Evolutionary conservation across 1,140 invertebrate genomes (phyloP).

Genomic region (Drosophila teissieri): DNA sequence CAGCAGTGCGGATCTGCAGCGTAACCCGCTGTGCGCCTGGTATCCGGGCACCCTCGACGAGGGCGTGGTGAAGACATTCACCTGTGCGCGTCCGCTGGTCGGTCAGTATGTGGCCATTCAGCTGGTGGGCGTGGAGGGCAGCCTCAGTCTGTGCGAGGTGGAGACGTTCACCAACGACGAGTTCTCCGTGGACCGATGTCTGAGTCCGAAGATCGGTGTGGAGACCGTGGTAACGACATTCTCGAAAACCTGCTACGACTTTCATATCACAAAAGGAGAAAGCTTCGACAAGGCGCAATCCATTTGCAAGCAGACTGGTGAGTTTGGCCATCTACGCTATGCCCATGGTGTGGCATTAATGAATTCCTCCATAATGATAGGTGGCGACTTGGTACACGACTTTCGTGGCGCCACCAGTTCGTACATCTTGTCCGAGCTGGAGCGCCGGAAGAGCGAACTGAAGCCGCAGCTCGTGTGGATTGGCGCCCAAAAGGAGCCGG

Average conservation of each 20-base stretch:
- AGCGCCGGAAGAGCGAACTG: constrained; percentile 90
- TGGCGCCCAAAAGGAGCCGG: constrained; percentile 94
- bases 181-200: constrained; percentile 92
- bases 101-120: constrained; percentile 95
- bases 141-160: constrained; percentile 95
- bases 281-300: constrained; percentile 91
- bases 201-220: constrained; percentile 88
- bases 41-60: constrained; percentile 96
- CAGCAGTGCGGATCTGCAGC: constrained; percentile 92
- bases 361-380: constrained; percentile 34
- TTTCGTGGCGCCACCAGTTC: constrained; percentile 88
- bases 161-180: constrained; percentile 96
- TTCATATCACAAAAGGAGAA: constrained; percentile 91
- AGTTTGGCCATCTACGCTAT: constrained; percentile 14
- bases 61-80: constrained; percentile 95
- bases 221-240: constrained; percentile 92
- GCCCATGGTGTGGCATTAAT: background rate
- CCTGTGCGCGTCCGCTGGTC: constrained; percentile 92
- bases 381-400: constrained; percentile 92
- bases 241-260: constrained; percentile 95
- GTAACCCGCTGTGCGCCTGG: constrained; percentile 96
- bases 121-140: constrained; percentile 95
- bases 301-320: constrained; percentile 89
- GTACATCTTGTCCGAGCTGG: constrained; percentile 92
- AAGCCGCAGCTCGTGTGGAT: constrained; percentile 96